Conservation (phyloP, 1,140 invertebrate genomes). For the Lepidostoma basale region DNA sequence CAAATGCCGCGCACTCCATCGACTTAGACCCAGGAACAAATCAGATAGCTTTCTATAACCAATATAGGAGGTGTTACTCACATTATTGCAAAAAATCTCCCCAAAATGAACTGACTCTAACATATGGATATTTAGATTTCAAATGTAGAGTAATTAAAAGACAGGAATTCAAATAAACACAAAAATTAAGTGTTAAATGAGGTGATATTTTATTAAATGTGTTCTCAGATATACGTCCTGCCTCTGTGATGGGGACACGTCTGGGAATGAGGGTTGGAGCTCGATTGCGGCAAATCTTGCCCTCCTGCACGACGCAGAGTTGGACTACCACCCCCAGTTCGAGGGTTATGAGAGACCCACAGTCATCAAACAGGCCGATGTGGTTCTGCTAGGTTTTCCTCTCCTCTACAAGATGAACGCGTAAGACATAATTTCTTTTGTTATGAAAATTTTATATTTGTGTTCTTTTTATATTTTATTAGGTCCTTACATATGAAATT, state of each 20-base stretch:
- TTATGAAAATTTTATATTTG: not conserved
- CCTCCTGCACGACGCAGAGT: slow-evolving; percentile 54
- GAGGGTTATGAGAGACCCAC: slow-evolving; percentile 54
- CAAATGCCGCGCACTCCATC: no score
- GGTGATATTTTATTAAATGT: not conserved
- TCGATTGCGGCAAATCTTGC: slow-evolving; percentile 59
- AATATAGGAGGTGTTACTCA: no score
- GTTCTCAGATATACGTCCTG: slow-evolving; percentile 55
- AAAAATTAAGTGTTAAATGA: no score
- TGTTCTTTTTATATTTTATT: no score
- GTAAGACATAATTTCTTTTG: slow-evolving; percentile 43
- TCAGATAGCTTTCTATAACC: no score
- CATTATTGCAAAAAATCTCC: no score
- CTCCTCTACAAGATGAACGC: slow-evolving; percentile 59
- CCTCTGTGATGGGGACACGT: slow-evolving; percentile 54
- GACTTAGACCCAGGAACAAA: no score
- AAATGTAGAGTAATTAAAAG: no score
- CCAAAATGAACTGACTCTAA: no score
- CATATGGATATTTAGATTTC: no score
- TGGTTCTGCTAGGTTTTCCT: slow-evolving; percentile 61
- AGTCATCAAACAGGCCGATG: slow-evolving; percentile 63
- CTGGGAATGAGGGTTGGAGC: slow-evolving; percentile 54
- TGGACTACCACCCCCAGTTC: slow-evolving; percentile 64
- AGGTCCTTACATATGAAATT: no score
- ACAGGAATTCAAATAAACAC: not conserved